A percentile compares a stretch with the other conserved stretches of the same genome.
phyloP scores from a whole-genome alignment of 2,888 invertebrate genomes.

The Eupsilia transversa region DNA sequence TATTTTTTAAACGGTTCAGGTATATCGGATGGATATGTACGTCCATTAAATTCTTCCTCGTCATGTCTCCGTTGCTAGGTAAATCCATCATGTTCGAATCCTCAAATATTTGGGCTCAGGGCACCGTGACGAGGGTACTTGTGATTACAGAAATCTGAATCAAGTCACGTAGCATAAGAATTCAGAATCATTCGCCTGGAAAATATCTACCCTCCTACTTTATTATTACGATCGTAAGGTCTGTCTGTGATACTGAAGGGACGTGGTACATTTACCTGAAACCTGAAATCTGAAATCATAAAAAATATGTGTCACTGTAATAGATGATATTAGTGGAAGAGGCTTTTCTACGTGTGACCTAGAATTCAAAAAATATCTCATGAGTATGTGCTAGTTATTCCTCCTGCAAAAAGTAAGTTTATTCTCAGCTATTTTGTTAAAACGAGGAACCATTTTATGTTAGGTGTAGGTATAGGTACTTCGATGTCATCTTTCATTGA shows the following conservation, averaged over 20 bases:
- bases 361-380: not conserved
- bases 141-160: constrained; percentile 48
- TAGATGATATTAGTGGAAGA: not conserved
- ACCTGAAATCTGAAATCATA: constrained; percentile 20
- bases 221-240: constrained; percentile 46
- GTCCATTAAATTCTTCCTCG: constrained; percentile 17
- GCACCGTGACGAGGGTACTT: constrained; percentile 42
- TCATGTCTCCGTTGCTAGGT: constrained; percentile 17
- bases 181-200: constrained; percentile 48
- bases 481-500: constrained; percentile 1
- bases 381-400: not conserved
- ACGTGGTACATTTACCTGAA: constrained; percentile 39
- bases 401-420: not conserved
- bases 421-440: not conserved
- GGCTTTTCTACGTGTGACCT: constrained; percentile 18
- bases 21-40: not conserved
- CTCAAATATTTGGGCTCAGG: constrained; percentile 28
- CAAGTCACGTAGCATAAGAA: constrained; percentile 59
- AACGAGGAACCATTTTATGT: not conserved
- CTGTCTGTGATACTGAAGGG: constrained; percentile 21
- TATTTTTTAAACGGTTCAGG: too few relatives aligned
- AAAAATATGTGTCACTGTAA: constrained; percentile 21
- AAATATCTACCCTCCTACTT: constrained; percentile 38
- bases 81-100: constrained; percentile 34
- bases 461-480: not conserved